Evolutionary conservation across 2,797 vertebrate species (phyloP).

Genomic region (Aratinga solstitialis): DNA sequence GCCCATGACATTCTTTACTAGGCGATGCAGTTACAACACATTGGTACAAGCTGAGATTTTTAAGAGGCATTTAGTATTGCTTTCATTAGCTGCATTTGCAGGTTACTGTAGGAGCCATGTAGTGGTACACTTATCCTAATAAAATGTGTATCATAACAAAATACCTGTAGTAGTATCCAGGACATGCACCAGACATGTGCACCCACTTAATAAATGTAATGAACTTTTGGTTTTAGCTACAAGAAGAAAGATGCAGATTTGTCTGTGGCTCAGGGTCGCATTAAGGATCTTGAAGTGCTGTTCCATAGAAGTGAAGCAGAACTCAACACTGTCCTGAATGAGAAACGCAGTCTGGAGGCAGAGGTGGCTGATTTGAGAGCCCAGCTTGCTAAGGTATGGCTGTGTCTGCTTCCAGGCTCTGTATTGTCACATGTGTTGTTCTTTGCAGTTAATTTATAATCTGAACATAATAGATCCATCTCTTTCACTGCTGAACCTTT

Average conservation of each 20-base stretch:
- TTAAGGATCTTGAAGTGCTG: conserved; percentile 87
- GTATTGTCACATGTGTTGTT: not conserved
- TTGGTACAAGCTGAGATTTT: not conserved
- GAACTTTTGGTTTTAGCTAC: conserved; percentile 71
- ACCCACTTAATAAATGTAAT: fast-evolving
- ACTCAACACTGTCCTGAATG: conserved; percentile 85
- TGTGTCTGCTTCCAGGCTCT: not conserved
- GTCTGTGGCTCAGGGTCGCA: conserved; percentile 81
- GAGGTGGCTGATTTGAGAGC: conserved; percentile 86
- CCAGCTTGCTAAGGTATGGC: conserved; percentile 86
- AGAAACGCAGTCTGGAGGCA: conserved; percentile 82
- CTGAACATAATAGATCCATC: not conserved
- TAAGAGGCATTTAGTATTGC: not conserved
- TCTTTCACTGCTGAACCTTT: not conserved
- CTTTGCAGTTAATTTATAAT: not conserved
- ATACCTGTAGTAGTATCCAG: not conserved
- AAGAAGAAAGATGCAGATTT: conserved; percentile 93
- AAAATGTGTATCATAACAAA: not conserved
- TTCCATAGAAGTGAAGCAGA: conserved; percentile 88
- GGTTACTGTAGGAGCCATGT: not conserved
- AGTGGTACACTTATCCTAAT: not conserved
- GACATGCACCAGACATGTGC: not conserved
- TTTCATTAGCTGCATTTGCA: not conserved
- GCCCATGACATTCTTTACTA: not conserved
- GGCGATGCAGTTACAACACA: not conserved